Percentiles rank a stretch among this genome's conserved stretches.
phyloP scores from a whole-genome alignment of 2,797 vertebrate genomes.

The Gymnoscopelus braueri region DNA sequence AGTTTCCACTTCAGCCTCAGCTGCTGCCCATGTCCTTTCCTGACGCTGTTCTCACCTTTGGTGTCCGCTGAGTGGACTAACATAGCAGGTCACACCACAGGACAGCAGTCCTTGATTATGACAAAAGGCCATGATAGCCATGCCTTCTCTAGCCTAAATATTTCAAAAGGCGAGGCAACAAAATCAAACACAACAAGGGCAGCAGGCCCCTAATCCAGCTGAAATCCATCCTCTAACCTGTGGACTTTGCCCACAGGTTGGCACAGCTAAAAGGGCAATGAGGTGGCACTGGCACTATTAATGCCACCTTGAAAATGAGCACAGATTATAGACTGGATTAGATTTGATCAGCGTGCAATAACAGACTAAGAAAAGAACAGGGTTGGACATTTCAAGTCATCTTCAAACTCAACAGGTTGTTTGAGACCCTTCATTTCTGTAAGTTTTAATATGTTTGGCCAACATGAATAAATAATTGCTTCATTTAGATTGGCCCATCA shows the following conservation, averaged over 20 bases:
- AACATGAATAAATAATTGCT: slow-evolving; percentile 37
- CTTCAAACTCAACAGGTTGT: slow-evolving; percentile 19
- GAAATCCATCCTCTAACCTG: slow-evolving; percentile 38
- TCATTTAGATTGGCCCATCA: slow-evolving; percentile 50
- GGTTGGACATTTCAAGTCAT: slow-evolving; percentile 22
- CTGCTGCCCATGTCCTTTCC: slow-evolving; percentile 75
- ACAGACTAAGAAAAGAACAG: slow-evolving; percentile 46
- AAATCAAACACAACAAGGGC: slow-evolving; percentile 49
- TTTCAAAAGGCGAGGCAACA: slow-evolving; percentile 47
- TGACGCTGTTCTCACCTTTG: slow-evolving; percentile 68
- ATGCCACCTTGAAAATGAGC: slow-evolving; percentile 65
- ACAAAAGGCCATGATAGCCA: slow-evolving; percentile 62
- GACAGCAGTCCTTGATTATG: slow-evolving; percentile 66
- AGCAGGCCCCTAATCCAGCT: slow-evolving; percentile 50
- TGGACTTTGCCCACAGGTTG: slow-evolving; percentile 57
- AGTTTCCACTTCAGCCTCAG: slow-evolving; percentile 74
- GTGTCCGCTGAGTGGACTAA: slow-evolving; percentile 64
- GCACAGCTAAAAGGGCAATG: slow-evolving; percentile 56
- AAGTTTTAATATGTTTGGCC: neutral
- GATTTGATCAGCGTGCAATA: slow-evolving; percentile 43
- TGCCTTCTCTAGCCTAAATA: slow-evolving; percentile 58
- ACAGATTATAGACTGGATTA: slow-evolving; percentile 60
- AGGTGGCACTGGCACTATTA: slow-evolving; percentile 48
- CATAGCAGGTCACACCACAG: slow-evolving; percentile 68
- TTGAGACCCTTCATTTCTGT: neutral